Evolutionary conservation across 2,113 vertebrate genomes (phyloP).

Genomic region (Scomber scombrus): DNA sequence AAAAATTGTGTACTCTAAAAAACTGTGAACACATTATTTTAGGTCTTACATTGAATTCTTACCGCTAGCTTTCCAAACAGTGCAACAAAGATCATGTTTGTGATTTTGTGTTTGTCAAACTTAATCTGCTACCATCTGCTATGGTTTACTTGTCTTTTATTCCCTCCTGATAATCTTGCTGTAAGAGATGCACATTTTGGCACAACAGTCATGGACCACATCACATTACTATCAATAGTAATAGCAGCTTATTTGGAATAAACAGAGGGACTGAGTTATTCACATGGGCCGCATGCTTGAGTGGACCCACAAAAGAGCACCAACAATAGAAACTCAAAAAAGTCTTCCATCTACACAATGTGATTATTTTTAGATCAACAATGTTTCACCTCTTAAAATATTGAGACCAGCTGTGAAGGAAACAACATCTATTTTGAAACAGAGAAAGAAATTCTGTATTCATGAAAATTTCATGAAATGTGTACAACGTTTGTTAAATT

Average conservation of each 20-base stretch:
- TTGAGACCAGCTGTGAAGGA: not conserved
- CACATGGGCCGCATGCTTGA: not conserved
- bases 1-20: not conserved
- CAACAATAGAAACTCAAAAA: not conserved
- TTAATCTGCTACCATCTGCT: not conserved
- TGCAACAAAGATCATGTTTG: not conserved
- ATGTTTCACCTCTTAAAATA: not conserved
- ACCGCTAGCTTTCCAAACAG: not conserved
- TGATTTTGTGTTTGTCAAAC: not conserved
- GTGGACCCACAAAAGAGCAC: not conserved
- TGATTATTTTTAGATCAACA: not conserved
- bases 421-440: not conserved
- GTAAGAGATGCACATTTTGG: not conserved
- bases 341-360: not conserved
- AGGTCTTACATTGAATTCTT: not conserved
- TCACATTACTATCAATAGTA: not conserved
- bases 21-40: not conserved
- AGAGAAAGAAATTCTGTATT: not conserved
- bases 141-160: not conserved
- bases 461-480: constrained; percentile 19
- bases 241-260: not conserved
- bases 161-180: not conserved
- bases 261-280: not conserved
- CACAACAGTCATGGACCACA: not conserved
- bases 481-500: constrained; percentile 12